These are phyloP conservation scores for Mormyrus lacerda DNA, from an alignment of 2,113 vertebrate species.

Conservation along the genomic window DNA sequence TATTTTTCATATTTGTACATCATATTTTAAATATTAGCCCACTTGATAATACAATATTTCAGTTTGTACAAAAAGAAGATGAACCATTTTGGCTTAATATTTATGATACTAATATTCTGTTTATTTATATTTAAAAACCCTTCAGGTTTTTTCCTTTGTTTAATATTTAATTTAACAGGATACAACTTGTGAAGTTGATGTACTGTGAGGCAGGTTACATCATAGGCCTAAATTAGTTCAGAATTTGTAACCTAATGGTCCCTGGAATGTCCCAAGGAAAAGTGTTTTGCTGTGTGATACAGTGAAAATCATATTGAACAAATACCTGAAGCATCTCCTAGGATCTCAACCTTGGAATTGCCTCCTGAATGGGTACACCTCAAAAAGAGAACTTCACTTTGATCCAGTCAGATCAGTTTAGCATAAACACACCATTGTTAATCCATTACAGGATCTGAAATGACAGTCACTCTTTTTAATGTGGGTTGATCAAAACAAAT, in stretches of 20 bases:
- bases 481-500: neutral
- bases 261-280: neutral
- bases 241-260: neutral
- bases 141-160: neutral
- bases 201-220: neutral
- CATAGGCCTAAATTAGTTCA: neutral
- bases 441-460: neutral
- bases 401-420: neutral
- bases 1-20: neutral
- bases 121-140: neutral
- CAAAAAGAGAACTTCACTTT: neutral
- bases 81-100: neutral
- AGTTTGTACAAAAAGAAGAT: neutral
- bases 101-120: neutral
- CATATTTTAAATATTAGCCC: neutral
- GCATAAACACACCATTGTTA: neutral
- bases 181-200: neutral
- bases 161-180: neutral
- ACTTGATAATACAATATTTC: neutral
- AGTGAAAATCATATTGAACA: neutral
- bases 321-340: neutral
- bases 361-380: neutral
- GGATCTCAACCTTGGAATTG: neutral
- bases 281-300: neutral
- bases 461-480: neutral